Conservation (phyloP, 2,888 invertebrate genomes). For the Ornithoptera alexandrae region DNA sequence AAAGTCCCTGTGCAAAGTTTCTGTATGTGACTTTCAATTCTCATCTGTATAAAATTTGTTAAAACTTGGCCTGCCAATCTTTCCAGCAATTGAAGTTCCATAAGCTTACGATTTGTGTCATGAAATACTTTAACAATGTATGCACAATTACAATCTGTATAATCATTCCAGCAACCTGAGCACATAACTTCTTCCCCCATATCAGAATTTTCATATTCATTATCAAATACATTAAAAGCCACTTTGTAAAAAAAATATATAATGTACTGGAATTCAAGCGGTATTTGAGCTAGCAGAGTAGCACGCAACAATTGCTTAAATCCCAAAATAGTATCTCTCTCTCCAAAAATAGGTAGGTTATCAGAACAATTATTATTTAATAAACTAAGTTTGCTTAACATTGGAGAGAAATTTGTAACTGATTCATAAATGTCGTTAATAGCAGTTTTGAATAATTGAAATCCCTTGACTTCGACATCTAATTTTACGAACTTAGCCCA, state of each 20-base stretch:
- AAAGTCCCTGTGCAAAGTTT: slow-evolving; percentile 92
- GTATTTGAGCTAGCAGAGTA: slow-evolving; percentile 85
- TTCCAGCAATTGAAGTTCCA: slow-evolving; percentile 88
- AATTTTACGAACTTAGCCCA: slow-evolving; percentile 82
- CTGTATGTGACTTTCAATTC: slow-evolving; percentile 91
- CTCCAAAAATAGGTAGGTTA: slow-evolving; percentile 74
- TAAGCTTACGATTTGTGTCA: slow-evolving; percentile 88
- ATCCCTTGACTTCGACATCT: slow-evolving; percentile 79
- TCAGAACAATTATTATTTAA: slow-evolving; percentile 71
- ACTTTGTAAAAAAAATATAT: slow-evolving; percentile 88
- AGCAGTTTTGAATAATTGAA: slow-evolving; percentile 83
- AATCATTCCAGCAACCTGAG: slow-evolving; percentile 85
- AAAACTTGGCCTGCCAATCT: slow-evolving; percentile 91
- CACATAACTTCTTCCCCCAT: slow-evolving; percentile 83
- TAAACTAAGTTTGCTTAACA: slow-evolving; percentile 77
- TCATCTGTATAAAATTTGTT: slow-evolving; percentile 89
- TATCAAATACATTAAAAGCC: slow-evolving; percentile 86
- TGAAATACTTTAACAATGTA: slow-evolving; percentile 85
- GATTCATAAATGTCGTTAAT: slow-evolving; percentile 82
- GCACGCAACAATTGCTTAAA: slow-evolving; percentile 84
- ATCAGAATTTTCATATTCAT: slow-evolving; percentile 72
- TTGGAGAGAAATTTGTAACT: slow-evolving; percentile 76
- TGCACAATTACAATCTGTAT: slow-evolving; percentile 80
- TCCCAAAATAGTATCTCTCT: slow-evolving; percentile 75
- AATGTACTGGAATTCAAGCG: slow-evolving; percentile 83